phyloP scores from a whole-genome alignment of 1,140 invertebrate species.

The Hetaerina americana region DNA sequence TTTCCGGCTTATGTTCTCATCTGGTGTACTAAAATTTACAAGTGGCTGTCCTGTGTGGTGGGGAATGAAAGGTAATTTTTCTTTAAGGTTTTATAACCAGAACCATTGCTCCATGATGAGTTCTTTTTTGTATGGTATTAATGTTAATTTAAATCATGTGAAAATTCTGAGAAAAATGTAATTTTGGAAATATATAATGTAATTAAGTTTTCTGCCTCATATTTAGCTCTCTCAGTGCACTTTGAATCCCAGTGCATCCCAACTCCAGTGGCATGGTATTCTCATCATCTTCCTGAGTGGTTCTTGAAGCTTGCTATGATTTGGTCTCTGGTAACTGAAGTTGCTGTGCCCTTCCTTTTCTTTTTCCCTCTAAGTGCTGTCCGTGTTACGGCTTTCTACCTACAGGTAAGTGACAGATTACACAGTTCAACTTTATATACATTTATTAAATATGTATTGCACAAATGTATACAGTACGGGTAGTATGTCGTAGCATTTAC shows the following conservation, averaged over 20 bases:
- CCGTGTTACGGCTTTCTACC: conserved; percentile 46
- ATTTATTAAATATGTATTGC: conserved; percentile 7
- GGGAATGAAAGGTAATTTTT: conserved; percentile 52
- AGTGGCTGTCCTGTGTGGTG: conserved; percentile 69
- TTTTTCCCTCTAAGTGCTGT: conserved; percentile 56
- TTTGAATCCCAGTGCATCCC: conserved; percentile 67
- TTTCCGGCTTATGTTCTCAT: conserved; percentile 64
- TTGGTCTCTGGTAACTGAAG: conserved; percentile 48
- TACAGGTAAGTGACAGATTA: conserved; percentile 41
- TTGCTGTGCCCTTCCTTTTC: conserved; percentile 61
- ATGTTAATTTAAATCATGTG: too few species aligned
- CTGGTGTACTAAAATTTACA: conserved; percentile 61
- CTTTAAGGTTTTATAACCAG: too few species aligned
- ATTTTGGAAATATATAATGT: too few species aligned
- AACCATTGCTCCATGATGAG: too few species aligned
- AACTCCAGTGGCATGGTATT: conserved; percentile 51
- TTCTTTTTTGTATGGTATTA: too few species aligned
- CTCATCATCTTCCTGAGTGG: conserved; percentile 53
- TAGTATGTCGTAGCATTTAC: too few species aligned
- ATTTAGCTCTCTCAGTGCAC: conserved; percentile 55
- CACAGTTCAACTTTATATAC: conserved; percentile 8
- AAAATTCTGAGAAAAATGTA: too few species aligned
- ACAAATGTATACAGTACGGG: too few species aligned
- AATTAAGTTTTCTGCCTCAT: too few species aligned
- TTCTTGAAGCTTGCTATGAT: conserved; percentile 50